phyloP scores from a whole-genome alignment of 2,888 invertebrate species.

The Leucophenga montana region DNA sequence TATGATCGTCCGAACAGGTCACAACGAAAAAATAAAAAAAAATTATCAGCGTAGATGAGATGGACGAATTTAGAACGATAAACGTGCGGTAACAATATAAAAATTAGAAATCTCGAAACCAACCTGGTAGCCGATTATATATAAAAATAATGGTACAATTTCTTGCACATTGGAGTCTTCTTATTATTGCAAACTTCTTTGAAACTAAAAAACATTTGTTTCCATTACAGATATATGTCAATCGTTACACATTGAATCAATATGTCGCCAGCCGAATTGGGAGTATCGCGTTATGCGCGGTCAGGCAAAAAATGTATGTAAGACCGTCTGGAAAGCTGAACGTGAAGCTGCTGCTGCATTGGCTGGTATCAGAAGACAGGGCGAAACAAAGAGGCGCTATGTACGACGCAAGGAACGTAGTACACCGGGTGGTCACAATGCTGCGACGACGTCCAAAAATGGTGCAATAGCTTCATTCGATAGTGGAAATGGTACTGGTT shows the following conservation, averaged over 20 bases:
- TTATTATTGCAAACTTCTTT: constrained; percentile 17
- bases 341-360: constrained; percentile 66
- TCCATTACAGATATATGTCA: constrained; percentile 78
- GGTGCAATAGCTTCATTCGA: constrained; percentile 51
- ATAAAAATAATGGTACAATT: neutral
- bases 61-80: too few relatives aligned
- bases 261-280: constrained; percentile 86
- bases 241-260: constrained; percentile 80
- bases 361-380: constrained; percentile 48
- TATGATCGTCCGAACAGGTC: too few relatives aligned
- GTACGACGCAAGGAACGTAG: constrained; percentile 68
- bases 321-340: constrained; percentile 68
- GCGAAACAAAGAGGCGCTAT: constrained; percentile 63
- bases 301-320: constrained; percentile 72
- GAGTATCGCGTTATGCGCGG: constrained; percentile 75
- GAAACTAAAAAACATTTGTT: neutral
- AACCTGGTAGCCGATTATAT: too few relatives aligned
- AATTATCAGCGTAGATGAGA: too few relatives aligned
- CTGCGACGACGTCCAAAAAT: constrained; percentile 36
- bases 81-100: too few relatives aligned
- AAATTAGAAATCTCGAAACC: too few relatives aligned
- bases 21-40: too few relatives aligned
- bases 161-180: constrained; percentile 1
- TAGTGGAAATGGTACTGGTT: constrained; percentile 70
- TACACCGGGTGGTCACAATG: constrained; percentile 38